A percentile compares a stretch with the other conserved stretches of the same genome.
Conservation (phyloP, 2,113 vertebrate genomes). For the Cavia porcellus region DNA sequence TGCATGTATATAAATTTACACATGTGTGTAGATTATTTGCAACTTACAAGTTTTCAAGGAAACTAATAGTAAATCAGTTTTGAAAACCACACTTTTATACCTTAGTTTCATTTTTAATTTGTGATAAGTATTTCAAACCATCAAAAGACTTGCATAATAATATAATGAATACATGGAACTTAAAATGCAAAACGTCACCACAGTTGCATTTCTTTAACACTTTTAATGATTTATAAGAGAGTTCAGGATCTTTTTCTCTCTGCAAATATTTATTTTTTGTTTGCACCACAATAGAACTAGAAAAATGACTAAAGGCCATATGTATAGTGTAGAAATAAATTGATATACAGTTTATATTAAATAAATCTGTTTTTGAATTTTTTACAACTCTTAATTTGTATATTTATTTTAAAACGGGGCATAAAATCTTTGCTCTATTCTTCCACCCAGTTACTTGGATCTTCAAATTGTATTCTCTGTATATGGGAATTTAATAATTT, state of each 20-base stretch:
- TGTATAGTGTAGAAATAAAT: background rate
- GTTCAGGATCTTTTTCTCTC: background rate
- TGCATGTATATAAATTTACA: background rate
- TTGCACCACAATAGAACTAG: background rate
- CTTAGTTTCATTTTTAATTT: background rate
- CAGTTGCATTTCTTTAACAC: background rate
- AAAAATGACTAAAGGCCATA: background rate
- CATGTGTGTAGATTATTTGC: background rate
- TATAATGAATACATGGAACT: background rate
- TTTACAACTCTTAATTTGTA: slow-evolving; percentile 2
- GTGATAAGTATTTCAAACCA: background rate
- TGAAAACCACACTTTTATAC: background rate
- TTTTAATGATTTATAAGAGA: slow-evolving; percentile 18
- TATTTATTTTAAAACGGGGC: background rate
- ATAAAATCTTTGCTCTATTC: background rate
- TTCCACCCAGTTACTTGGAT: background rate
- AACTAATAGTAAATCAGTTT: slow-evolving; percentile 35
- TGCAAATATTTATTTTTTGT: background rate
- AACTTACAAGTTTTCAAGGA: slow-evolving; percentile 50
- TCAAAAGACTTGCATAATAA: background rate
- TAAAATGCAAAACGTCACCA: background rate
- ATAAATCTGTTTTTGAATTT: background rate
- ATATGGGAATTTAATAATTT: background rate
- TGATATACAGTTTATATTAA: slow-evolving; percentile 37
- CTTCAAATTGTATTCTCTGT: background rate